Base-by-base conservation (phyloP, 1,140 invertebrate genomes). In the Cecropterus lyciades region DNA sequence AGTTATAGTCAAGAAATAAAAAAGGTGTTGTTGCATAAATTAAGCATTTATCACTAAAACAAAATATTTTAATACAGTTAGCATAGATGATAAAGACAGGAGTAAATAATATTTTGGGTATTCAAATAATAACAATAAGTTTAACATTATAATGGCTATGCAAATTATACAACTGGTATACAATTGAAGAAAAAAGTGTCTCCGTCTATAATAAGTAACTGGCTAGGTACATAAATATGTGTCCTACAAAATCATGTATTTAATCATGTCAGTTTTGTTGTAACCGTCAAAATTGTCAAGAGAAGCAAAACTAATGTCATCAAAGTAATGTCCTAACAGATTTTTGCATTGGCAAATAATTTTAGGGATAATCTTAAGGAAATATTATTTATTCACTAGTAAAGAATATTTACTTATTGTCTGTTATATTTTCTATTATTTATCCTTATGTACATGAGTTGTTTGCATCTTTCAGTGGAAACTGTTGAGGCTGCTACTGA, bases 401-500 rank as follows among this genome's bases (percentile, higher is more conserved):
- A 37, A 37, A 37, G 27, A 37, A 37, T n/a, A 11, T 37, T 37
- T 37, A 4, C 11, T n/a, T 37, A 37, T 37, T 11, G 11, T 37
- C 33, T 37, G 11, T 10, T 1, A 11, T 37, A 37, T 11, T 11
- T 37, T 37, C 0, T 4, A 11, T 6, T 37, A 43, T 42, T 20
- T 51, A 14, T 40, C 9, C 13, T 59, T 16, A 15, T 33, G 33
- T 33, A 40, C 15, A 63, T 45, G 40, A 43, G 15, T 52, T 49
- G 43, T 37, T 13, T 55, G 27, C 53, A 40, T 42, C 17, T 89
- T 88, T 56, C 78, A 93, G 92, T 92, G 82, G 92, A 93, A 70
- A 92, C 87, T 82, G 87, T 87, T 70, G 89, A 88, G 55, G 85
- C 85, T 43, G 80, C 81, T 51, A 84, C 85, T 57, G 91, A 92